These are phyloP conservation scores for Dermolepida albohirtum DNA, from an alignment of 2,888 invertebrate species.

Conservation along the genomic window DNA sequence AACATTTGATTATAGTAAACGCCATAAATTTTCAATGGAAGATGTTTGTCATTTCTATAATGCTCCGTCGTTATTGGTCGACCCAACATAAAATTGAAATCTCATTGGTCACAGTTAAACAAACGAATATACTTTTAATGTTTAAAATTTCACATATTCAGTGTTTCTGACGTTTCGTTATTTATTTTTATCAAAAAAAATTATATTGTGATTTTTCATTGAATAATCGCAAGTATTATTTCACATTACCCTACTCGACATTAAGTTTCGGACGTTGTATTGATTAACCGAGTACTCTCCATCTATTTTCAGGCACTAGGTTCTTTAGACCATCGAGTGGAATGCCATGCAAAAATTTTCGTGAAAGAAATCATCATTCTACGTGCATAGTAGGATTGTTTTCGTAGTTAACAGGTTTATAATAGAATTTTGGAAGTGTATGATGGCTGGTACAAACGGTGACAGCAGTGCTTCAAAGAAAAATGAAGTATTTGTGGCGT, in stretches of 20 bases:
- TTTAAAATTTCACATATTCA: constrained; percentile 38
- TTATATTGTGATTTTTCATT: constrained; percentile 44
- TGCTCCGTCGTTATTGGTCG: constrained; percentile 50
- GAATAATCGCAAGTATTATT: constrained; percentile 14
- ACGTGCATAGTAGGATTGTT: constrained; percentile 45
- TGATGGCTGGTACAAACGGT: constrained; percentile 67
- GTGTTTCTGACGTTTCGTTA: constrained; percentile 40
- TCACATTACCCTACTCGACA: too few relatives aligned
- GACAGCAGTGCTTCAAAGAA: constrained; percentile 68
- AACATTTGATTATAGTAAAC: constrained; percentile 47
- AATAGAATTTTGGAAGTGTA: constrained; percentile 65
- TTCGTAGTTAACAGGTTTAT: constrained; percentile 44
- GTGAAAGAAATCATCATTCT: constrained; percentile 67
- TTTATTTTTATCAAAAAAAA: constrained; percentile 43
- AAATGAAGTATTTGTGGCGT: constrained; percentile 68
- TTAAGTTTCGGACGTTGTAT: constrained; percentile 45
- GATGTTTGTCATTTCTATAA: constrained; percentile 52
- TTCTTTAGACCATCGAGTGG: constrained; percentile 73
- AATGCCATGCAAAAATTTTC: constrained; percentile 75
- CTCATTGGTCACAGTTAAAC: constrained; percentile 54
- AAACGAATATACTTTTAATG: constrained; percentile 43
- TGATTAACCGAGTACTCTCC: constrained; percentile 72
- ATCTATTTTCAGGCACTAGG: constrained; percentile 79
- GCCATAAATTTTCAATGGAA: constrained; percentile 47
- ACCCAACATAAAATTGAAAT: constrained; percentile 48